Conservation (phyloP, 2,888 invertebrate genomes). For the Trichopria drosophilae region DNA sequence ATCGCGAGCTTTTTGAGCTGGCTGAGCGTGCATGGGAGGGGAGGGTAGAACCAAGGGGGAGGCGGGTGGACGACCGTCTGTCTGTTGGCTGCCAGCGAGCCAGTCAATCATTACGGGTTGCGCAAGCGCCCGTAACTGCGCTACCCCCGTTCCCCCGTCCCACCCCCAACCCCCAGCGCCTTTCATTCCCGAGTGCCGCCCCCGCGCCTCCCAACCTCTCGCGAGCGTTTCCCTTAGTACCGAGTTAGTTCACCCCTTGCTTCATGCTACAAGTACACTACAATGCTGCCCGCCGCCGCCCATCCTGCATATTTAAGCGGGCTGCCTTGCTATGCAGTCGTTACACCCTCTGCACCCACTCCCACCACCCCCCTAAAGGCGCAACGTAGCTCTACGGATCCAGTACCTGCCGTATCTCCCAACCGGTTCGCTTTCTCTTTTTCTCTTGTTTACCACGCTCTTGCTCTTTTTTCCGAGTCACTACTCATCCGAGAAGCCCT, state of each 20-base stretch:
- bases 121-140: constrained; percentile 50
- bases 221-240: constrained; percentile 46
- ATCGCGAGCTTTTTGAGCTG: constrained; percentile 47
- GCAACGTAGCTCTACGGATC: constrained; percentile 7
- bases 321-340: constrained; percentile 54
- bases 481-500: too few relatives aligned
- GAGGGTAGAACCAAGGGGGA: constrained; percentile 38
- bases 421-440: constrained; percentile 4
- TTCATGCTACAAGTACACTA: constrained; percentile 53
- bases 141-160: constrained; percentile 20
- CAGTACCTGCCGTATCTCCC: background rate
- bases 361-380: constrained; percentile 6
- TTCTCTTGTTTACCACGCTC: constrained; percentile 9
- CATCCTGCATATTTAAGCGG: constrained; percentile 59
- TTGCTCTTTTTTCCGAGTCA: too few relatives aligned
- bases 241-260: constrained; percentile 54
- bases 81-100: constrained; percentile 60
- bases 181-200: too few relatives aligned
- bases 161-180: constrained; percentile 17
- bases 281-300: constrained; percentile 54
- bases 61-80: constrained; percentile 56
- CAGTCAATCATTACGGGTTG: constrained; percentile 59
- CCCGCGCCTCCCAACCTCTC: constrained; percentile 36
- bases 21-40: constrained; percentile 26
- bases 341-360: constrained; percentile 44